Conservation (phyloP, 2,797 vertebrate species). For the Anabas testudineus region DNA sequence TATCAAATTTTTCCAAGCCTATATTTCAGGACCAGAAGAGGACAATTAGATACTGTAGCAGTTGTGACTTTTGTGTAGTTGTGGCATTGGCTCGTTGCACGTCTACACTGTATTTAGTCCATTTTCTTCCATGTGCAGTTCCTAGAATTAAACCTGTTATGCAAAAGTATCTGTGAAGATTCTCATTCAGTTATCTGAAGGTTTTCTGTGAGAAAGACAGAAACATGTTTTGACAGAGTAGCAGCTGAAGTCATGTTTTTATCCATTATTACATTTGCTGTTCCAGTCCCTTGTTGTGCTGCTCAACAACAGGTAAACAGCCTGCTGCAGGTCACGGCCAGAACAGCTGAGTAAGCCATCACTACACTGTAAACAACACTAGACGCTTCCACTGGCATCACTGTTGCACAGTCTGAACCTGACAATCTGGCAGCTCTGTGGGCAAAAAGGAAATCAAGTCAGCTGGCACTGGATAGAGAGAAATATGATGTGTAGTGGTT, state of each 20-base stretch:
- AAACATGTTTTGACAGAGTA: neutral
- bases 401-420: conserved; percentile 31
- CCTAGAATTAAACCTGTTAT: neutral
- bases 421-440: conserved; percentile 55
- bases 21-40: conserved; percentile 27
- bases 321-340: conserved; percentile 21
- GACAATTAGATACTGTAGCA: neutral
- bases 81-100: neutral
- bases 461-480: neutral
- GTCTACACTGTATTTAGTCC: neutral
- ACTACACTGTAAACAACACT: conserved; percentile 57
- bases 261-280: neutral
- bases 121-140: conserved; percentile 1
- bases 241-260: conserved; percentile 7
- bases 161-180: no score
- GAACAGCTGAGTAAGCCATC: conserved; percentile 75
- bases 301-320: conserved; percentile 40
- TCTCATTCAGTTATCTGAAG: no score
- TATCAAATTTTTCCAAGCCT: conserved; percentile 22
- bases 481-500: neutral
- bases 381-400: conserved; percentile 66
- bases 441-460: conserved; percentile 32
- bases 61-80: neutral
- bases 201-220: neutral
- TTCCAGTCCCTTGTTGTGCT: conserved; percentile 6